phyloP scores from a whole-genome alignment of 2,888 invertebrate genomes.

The Anoplius nigerrimus region DNA sequence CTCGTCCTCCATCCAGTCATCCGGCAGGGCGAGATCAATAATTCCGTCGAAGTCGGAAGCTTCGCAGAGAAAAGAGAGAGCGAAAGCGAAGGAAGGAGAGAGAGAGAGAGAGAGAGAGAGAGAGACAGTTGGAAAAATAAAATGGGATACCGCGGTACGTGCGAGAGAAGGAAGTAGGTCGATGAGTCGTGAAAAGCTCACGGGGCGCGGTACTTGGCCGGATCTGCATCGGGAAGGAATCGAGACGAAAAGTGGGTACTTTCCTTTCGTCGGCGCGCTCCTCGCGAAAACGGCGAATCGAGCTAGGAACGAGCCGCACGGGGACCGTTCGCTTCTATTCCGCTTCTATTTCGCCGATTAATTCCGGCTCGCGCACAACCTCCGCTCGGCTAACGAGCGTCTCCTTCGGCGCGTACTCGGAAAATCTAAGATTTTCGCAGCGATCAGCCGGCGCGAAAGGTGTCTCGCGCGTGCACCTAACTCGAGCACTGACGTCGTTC shows the following conservation, averaged over 20 bases:
- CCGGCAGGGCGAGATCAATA: constrained; percentile 19
- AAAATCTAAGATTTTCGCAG: too few species aligned
- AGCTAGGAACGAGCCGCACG: too few species aligned
- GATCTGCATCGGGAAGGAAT: constrained; percentile 4
- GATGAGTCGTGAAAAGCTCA: constrained; percentile 7
- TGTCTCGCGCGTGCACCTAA: too few species aligned
- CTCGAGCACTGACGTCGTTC: too few species aligned
- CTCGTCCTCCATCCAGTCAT: constrained; percentile 3
- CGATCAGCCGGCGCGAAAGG: too few species aligned
- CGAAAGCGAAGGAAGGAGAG: background rate
- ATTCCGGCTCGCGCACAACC: too few species aligned
- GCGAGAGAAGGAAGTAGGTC: constrained; percentile 17
- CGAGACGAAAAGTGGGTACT: background rate
- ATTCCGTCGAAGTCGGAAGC: constrained; percentile 24
- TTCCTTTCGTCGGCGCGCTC: too few species aligned
- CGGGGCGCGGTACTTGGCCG: background rate
- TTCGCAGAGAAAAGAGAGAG: background rate
- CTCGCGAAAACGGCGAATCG: too few species aligned
- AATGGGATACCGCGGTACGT: constrained; percentile 8
- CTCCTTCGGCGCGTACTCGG: too few species aligned
- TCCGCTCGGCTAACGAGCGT: too few species aligned
- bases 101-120: background rate
- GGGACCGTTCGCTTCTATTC: too few species aligned
- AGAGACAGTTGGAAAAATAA: constrained; percentile 15
- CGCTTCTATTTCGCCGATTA: too few species aligned